Conservation (phyloP, 1,140 invertebrate genomes). For the Meloidogyne floridensis region DNA sequence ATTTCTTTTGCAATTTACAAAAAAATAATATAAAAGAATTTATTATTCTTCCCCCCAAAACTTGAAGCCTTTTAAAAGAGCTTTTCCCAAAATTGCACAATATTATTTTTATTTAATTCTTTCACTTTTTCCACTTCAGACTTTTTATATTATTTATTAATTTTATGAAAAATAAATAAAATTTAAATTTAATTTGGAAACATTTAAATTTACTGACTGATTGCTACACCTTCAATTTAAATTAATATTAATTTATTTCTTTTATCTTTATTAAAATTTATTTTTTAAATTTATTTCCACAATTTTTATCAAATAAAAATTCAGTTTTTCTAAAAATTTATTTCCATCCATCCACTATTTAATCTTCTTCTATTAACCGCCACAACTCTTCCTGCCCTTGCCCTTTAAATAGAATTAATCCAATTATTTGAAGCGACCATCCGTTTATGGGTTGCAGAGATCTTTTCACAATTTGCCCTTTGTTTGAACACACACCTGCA, state of each 20-base stretch:
- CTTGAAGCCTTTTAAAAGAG: not conserved
- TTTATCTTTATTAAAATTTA: too few species aligned
- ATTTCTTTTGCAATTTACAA: not conserved
- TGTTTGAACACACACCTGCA: not conserved
- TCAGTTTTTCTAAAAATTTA: too few species aligned
- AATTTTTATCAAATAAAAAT: too few species aligned
- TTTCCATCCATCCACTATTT: not conserved
- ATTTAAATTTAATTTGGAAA: too few species aligned
- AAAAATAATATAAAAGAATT: not conserved
- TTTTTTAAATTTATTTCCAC: too few species aligned
- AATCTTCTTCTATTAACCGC: not conserved
- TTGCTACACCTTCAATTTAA: too few species aligned
- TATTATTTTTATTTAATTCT: not conserved
- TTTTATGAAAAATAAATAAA: too few species aligned
- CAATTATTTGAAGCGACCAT: constrained; percentile 9
- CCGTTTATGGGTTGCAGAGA: not conserved
- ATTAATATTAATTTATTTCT: too few species aligned
- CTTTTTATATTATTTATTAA: not conserved
- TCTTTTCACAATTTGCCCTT: not conserved
- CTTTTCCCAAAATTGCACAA: too few species aligned
- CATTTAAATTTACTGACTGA: too few species aligned
- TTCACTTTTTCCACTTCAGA: not conserved
- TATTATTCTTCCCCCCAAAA: not conserved
- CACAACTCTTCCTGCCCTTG: not conserved
- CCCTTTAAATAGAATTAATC: not conserved